Percentiles rank a stretch among this genome's conserved stretches.
Conservation (phyloP, 2,113 vertebrate species). For the Lophura nycthemera region DNA sequence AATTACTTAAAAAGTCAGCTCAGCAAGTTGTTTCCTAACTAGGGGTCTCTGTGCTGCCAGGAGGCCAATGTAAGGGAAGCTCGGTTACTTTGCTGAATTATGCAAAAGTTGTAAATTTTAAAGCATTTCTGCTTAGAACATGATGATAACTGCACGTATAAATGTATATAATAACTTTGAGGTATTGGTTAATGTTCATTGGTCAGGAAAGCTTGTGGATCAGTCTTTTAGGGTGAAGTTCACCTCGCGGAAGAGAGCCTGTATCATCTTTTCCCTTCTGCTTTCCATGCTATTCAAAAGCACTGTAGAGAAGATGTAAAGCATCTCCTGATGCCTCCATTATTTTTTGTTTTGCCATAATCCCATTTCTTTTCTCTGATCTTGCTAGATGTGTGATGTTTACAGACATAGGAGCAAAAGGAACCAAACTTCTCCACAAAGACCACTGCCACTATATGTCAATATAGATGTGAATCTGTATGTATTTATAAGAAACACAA, state of each 20-base stretch:
- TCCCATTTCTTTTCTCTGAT: neutral
- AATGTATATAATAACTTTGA: neutral
- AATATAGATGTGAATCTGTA: neutral
- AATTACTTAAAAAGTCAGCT: neutral
- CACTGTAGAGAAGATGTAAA: neutral
- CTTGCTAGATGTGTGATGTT: neutral
- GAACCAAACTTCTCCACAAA: neutral
- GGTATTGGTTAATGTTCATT: neutral
- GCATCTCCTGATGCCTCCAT: neutral
- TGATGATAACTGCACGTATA: neutral
- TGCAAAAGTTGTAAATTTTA: neutral
- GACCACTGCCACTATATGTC: neutral
- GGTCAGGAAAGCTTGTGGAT: neutral
- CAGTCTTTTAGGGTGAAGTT: neutral
- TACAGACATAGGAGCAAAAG: neutral
- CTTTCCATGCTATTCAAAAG: neutral
- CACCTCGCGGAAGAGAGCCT: neutral
- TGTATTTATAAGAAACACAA: neutral
- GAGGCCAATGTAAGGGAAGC: neutral
- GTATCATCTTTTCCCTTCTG: fast-evolving
- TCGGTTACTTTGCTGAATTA: neutral
- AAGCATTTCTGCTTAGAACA: neutral
- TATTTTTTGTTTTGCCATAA: neutral
- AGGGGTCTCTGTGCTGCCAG: neutral
- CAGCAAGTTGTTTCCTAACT: neutral